These are phyloP conservation scores for Steinernema scapterisci DNA, from an alignment of 2,888 invertebrate species.

Conservation along the genomic window DNA sequence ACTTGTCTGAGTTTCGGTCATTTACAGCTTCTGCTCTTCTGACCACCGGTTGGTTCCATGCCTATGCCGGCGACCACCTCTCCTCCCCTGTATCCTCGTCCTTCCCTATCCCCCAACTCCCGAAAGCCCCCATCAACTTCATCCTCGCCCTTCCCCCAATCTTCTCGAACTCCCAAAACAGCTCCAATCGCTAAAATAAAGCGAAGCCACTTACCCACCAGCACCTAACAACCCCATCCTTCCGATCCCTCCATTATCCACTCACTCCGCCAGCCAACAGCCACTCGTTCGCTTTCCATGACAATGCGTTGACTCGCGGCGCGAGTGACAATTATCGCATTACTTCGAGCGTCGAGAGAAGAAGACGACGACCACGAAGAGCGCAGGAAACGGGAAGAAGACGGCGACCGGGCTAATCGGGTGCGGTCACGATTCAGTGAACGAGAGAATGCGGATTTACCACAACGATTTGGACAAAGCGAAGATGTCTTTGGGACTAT, in stretches of 20 bases:
- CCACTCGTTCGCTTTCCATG: not conserved
- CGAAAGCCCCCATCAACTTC: not conserved
- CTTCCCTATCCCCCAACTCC: too few species aligned
- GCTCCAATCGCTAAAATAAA: not conserved
- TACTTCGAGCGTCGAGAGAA: not conserved
- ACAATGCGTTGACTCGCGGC: constrained; percentile 22
- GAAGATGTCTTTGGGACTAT: constrained; percentile 1
- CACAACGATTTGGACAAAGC: constrained; percentile 19
- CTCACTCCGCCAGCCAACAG: not conserved
- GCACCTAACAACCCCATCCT: not conserved
- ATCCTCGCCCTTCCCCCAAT: not conserved
- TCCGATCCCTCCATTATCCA: not conserved
- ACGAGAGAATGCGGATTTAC: not conserved
- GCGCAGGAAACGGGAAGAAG: not conserved
- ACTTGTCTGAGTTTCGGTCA: too few species aligned
- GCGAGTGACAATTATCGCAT: constrained; percentile 32
- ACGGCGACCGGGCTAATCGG: constrained; percentile 27
- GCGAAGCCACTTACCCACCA: too few species aligned
- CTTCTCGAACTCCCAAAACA: not conserved
- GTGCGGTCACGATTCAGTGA: constrained; percentile 27
- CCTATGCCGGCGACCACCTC: too few species aligned
- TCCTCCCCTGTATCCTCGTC: too few species aligned
- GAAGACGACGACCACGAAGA: not conserved
- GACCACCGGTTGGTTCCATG: too few species aligned
- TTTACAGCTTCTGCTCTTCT: too few species aligned